Conservation (phyloP, 2,888 invertebrate species). For the Diarsia dahlii region DNA sequence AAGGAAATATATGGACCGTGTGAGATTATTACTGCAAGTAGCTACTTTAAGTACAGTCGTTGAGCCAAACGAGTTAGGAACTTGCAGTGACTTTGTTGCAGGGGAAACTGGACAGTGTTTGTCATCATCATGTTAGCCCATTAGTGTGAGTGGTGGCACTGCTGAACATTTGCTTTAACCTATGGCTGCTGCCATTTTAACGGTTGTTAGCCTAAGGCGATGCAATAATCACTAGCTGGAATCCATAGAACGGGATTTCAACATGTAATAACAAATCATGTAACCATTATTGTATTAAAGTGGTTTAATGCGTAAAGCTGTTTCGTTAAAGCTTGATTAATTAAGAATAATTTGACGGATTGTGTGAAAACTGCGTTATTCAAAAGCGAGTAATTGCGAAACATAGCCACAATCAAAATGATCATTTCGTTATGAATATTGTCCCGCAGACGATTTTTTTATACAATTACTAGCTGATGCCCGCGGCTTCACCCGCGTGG, state of each 20-base stretch:
- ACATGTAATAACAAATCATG: neutral
- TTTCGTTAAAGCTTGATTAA: neutral
- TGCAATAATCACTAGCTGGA: constrained; percentile 12
- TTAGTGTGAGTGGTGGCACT: constrained; percentile 28
- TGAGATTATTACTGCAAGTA: constrained; percentile 10
- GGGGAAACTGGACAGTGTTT: constrained; percentile 7
- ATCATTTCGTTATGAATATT: too few species aligned
- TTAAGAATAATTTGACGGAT: too few species aligned
- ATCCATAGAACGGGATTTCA: neutral
- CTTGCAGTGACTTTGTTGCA: constrained; percentile 41
- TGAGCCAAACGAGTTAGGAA: constrained; percentile 32
- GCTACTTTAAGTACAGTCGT: constrained; percentile 24
- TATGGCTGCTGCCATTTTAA: neutral
- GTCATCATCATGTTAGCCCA: constrained; percentile 46
- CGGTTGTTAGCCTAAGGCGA: constrained; percentile 2
- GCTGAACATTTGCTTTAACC: constrained; percentile 2
- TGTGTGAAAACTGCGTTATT: too few species aligned
- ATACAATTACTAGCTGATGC: too few species aligned
- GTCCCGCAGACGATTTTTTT: too few species aligned
- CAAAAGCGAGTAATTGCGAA: too few species aligned
- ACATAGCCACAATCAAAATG: too few species aligned
- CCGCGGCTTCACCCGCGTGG: too few species aligned
- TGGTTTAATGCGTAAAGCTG: neutral
- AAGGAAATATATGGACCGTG: constrained; percentile 36
- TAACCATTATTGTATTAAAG: neutral